phyloP scores from a whole-genome alignment of 2,797 vertebrate species.

The Trachurus trachurus region DNA sequence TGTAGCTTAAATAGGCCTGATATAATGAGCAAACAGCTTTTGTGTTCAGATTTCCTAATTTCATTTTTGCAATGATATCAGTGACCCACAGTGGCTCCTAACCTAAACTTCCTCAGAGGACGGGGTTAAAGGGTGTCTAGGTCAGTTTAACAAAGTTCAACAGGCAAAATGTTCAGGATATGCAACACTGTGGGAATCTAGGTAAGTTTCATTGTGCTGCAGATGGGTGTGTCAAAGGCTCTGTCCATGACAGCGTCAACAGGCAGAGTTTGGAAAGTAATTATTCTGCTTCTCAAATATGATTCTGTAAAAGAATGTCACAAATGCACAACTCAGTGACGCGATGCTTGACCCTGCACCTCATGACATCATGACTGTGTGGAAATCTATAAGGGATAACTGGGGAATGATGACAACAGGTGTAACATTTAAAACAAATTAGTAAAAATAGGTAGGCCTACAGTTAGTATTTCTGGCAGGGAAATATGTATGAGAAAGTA shows the following conservation, averaged over 20 bases:
- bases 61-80: not conserved
- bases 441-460: constrained; percentile 4
- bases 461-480: not conserved
- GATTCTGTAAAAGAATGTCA: constrained; percentile 28
- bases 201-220: not conserved
- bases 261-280: constrained; percentile 28
- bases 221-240: constrained; percentile 1
- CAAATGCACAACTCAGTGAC: constrained; percentile 25
- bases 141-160: constrained; percentile 1
- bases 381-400: constrained; percentile 13
- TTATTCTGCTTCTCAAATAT: constrained; percentile 44
- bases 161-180: not conserved
- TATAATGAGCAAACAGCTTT: constrained; percentile 44
- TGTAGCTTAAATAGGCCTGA: constrained; percentile 28
- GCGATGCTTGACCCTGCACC: constrained; percentile 7
- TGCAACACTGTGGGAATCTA: not conserved
- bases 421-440: not conserved
- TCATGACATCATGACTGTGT: not conserved
- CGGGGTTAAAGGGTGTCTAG: not conserved
- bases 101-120: not conserved
- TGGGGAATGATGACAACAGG: constrained; percentile 12
- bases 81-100: not conserved
- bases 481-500: too few relatives aligned
- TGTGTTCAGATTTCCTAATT: not conserved
- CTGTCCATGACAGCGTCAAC: constrained; percentile 22